Conservation (phyloP, 2,888 invertebrate genomes). For the Nectonema munidae region DNA sequence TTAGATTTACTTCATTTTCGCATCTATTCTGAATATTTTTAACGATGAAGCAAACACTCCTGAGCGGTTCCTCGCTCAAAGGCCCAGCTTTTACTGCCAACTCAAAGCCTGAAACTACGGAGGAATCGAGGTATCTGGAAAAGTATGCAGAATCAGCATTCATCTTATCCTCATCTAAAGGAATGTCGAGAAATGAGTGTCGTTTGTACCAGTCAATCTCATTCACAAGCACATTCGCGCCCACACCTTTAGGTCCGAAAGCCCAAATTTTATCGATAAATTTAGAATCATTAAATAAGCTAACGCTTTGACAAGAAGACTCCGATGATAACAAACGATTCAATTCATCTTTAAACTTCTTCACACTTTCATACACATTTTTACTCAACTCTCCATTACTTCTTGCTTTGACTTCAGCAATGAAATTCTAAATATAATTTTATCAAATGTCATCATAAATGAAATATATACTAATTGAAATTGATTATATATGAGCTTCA, state of each 20-base stretch:
- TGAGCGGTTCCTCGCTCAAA: constrained; percentile 78
- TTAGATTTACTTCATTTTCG: background rate
- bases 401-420: too few species aligned
- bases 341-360: too few species aligned
- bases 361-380: too few species aligned
- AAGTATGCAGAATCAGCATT: constrained; percentile 17
- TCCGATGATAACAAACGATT: too few species aligned
- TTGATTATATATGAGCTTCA: too few species aligned
- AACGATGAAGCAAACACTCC: constrained; percentile 60
- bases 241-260: constrained; percentile 54
- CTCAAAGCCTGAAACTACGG: constrained; percentile 23
- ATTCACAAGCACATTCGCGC: constrained; percentile 59
- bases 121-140: constrained; percentile 18
- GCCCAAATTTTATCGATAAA: constrained; percentile 38
- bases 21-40: constrained; percentile 28
- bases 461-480: too few species aligned
- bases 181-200: constrained; percentile 27
- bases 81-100: constrained; percentile 57
- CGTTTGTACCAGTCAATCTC: constrained; percentile 34
- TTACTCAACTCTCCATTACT: too few species aligned
- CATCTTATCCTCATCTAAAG: constrained; percentile 18
- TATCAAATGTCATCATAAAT: too few species aligned
- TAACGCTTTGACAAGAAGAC: too few species aligned
- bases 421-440: too few species aligned
- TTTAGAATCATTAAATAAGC: too few species aligned